Conservation (phyloP, 2,113 vertebrate genomes). For the Prochilodus magdalenae region DNA sequence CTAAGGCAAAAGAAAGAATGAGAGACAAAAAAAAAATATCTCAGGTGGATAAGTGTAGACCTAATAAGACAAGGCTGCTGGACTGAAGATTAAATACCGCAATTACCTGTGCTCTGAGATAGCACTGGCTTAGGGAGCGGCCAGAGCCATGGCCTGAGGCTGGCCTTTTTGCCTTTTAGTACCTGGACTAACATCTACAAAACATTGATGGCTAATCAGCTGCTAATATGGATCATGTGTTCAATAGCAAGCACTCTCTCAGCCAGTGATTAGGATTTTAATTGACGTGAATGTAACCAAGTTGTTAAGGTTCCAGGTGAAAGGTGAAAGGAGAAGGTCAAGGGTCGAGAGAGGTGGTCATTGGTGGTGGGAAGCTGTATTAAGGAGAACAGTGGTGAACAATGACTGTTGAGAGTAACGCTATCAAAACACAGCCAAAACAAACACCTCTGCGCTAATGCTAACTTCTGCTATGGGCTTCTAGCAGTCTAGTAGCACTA, state of each 20-base stretch:
- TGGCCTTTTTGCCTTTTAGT: slow-evolving; percentile 11
- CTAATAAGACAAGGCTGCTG: slow-evolving; percentile 70
- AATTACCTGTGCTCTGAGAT: slow-evolving; percentile 63
- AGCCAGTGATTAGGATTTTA: slow-evolving; percentile 34
- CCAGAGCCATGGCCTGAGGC: not conserved
- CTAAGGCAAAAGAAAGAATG: slow-evolving; percentile 58
- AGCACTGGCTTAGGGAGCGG: slow-evolving; percentile 7
- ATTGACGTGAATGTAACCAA: slow-evolving; percentile 24
- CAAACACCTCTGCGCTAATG: too few relatives aligned
- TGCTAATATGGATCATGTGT: slow-evolving; percentile 29
- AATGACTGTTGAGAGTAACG: too few relatives aligned
- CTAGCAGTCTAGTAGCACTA: too few relatives aligned
- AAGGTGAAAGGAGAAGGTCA: not conserved
- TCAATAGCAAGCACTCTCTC: not conserved
- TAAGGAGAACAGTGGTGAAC: not conserved
- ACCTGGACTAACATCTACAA: not conserved
- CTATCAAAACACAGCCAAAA: too few relatives aligned
- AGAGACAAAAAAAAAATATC: slow-evolving; percentile 66
- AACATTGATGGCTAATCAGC: slow-evolving; percentile 29
- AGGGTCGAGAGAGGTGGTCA: not conserved
- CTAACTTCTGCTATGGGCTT: too few relatives aligned
- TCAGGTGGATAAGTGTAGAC: slow-evolving; percentile 68
- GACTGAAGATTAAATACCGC: slow-evolving; percentile 74
- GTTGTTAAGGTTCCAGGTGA: slow-evolving; percentile 13
- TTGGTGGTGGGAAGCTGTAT: not conserved